phyloP scores from a whole-genome alignment of 2,888 invertebrate genomes.

The Metellina segmentata region DNA sequence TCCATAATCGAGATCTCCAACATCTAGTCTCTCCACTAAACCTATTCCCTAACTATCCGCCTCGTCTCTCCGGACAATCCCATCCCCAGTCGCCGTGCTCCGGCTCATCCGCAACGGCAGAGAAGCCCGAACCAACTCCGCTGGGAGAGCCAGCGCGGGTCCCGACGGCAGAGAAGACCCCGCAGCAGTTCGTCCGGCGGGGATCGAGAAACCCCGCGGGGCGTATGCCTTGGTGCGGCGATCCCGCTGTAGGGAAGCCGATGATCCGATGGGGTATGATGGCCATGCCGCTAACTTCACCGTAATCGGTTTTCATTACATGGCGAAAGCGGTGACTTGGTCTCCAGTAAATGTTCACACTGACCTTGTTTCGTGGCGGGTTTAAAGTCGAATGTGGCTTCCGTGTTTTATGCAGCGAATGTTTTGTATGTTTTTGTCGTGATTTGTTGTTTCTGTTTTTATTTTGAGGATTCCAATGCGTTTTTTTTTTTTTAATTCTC shows the following conservation, averaged over 20 bases:
- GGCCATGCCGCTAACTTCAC: not conserved
- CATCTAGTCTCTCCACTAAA: not conserved
- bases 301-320: not conserved
- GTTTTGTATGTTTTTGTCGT: too few species aligned
- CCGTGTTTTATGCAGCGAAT: too few species aligned
- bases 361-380: not conserved
- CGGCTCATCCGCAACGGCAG: slow-evolving; percentile 10
- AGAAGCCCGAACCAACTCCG: not conserved
- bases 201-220: not conserved
- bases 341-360: not conserved
- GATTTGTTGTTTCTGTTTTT: too few species aligned
- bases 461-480: too few species aligned
- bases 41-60: not conserved
- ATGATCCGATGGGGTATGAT: not conserved
- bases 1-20: not conserved
- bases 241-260: not conserved
- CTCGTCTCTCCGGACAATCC: not conserved
- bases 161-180: slow-evolving; percentile 26
- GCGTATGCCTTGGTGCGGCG: not conserved
- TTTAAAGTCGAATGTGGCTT: not conserved
- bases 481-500: too few species aligned
- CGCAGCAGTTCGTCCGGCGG: slow-evolving; percentile 30
- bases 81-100: slow-evolving; percentile 10
- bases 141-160: slow-evolving; percentile 23
- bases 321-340: not conserved